These are phyloP conservation scores for Rafetus swinhoei DNA, from an alignment of 2,113 vertebrate genomes.

Conservation along the genomic window DNA sequence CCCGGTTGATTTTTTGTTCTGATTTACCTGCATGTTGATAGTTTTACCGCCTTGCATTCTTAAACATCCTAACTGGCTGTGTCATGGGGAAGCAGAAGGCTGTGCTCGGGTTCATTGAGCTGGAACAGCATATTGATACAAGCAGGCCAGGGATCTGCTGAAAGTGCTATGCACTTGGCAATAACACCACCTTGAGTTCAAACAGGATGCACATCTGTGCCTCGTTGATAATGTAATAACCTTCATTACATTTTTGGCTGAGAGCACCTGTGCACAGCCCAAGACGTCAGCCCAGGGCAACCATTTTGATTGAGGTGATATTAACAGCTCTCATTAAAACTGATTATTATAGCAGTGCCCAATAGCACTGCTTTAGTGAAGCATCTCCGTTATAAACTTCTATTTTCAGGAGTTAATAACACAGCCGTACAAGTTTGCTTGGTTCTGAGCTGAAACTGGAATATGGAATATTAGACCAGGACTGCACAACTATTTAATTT, in stretches of 20 bases:
- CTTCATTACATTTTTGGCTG: slow-evolving; percentile 76
- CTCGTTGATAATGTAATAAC: slow-evolving; percentile 78
- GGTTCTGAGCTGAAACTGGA: slow-evolving; percentile 32
- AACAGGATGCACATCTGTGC: slow-evolving; percentile 79
- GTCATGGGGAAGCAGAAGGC: slow-evolving; percentile 75
- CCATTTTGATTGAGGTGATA: slow-evolving; percentile 76
- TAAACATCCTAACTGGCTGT: not conserved
- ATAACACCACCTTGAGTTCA: slow-evolving; percentile 63
- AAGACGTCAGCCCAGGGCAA: slow-evolving; percentile 75
- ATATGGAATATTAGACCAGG: slow-evolving; percentile 9
- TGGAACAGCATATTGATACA: slow-evolving; percentile 73
- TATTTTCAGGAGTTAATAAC: slow-evolving; percentile 66
- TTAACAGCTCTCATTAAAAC: slow-evolving; percentile 79
- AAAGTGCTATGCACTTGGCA: slow-evolving; percentile 75
- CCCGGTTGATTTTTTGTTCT: not conserved
- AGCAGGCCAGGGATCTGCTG: slow-evolving; percentile 62
- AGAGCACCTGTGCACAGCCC: slow-evolving; percentile 79
- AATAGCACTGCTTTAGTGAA: slow-evolving; percentile 13
- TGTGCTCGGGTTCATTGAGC: slow-evolving; percentile 73
- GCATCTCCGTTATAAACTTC: slow-evolving; percentile 46
- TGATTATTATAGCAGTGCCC: slow-evolving; percentile 56
- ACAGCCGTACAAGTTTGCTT: slow-evolving; percentile 27
- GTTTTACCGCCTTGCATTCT: slow-evolving; percentile 12
- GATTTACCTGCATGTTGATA: not conserved
- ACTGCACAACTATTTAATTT: not conserved